A percentile compares a stretch with the other conserved stretches of the same genome.
These are phyloP conservation scores for Corvus hawaiiensis DNA, from an alignment of 2,113 vertebrate species.

Conservation along the genomic window DNA sequence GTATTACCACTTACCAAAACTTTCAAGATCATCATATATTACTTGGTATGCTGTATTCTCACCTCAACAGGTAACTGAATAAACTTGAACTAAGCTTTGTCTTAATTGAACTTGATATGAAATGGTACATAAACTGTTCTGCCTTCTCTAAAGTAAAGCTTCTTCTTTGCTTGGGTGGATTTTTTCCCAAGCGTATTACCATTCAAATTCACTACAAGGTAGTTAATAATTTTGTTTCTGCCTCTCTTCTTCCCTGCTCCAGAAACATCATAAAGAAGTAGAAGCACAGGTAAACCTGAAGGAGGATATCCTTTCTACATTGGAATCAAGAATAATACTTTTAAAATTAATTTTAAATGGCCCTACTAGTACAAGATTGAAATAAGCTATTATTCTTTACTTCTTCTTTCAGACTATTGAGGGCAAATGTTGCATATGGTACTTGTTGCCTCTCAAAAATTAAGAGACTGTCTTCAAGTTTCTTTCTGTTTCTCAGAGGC, in stretches of 20 bases:
- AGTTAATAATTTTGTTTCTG: neutral
- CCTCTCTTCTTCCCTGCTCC: neutral
- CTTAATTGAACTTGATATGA: neutral
- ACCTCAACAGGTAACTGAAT: neutral
- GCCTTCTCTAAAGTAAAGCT: neutral
- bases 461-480: neutral
- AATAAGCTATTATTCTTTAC: neutral
- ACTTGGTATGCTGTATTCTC: neutral
- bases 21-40: neutral
- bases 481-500: neutral
- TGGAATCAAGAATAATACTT: neutral
- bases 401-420: neutral
- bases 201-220: neutral
- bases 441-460: neutral
- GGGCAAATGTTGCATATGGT: neutral
- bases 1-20: neutral
- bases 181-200: neutral
- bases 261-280: neutral
- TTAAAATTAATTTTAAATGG: neutral
- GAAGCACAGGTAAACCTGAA: neutral
- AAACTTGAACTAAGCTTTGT: neutral
- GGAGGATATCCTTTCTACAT: neutral
- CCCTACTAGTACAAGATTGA: neutral
- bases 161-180: neutral
- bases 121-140: neutral